Evolutionary conservation across 1,140 invertebrate genomes (phyloP).

Genomic region (Lordiphosa stackelbergi): DNA sequence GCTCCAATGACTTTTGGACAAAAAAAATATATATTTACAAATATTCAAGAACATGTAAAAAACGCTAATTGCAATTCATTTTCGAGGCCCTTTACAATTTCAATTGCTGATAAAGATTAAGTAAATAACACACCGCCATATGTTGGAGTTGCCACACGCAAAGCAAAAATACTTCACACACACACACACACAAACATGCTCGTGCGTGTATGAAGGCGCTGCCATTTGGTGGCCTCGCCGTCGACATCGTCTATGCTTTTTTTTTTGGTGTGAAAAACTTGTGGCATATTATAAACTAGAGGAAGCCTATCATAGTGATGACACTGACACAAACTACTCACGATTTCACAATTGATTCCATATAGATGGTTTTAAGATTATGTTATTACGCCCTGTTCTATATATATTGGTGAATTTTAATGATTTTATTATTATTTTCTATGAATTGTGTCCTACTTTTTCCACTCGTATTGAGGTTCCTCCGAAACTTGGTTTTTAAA

Average conservation of each 20-base stretch:
- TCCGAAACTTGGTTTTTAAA: no score
- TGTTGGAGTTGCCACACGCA: slow-evolving; percentile 71
- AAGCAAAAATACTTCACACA: slow-evolving; percentile 40
- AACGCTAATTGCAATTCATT: slow-evolving; percentile 11
- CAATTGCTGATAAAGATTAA: slow-evolving; percentile 24
- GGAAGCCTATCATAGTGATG: slow-evolving; percentile 17
- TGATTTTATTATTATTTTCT: no score
- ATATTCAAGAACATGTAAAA: not conserved
- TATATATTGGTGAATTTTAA: no score
- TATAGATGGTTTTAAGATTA: no score
- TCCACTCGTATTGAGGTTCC: no score
- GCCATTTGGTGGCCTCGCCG: slow-evolving; percentile 57
- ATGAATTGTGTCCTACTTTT: no score
- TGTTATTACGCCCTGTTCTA: no score
- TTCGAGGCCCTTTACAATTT: slow-evolving; percentile 27
- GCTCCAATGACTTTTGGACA: slow-evolving; percentile 57
- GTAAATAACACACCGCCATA: slow-evolving; percentile 44
- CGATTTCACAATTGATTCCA: no score
- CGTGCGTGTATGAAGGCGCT: slow-evolving; percentile 43
- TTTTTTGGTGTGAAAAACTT: slow-evolving; percentile 68
- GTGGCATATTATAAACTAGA: slow-evolving; percentile 43
- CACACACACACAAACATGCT: slow-evolving; percentile 2
- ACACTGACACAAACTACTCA: not conserved
- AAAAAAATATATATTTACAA: not conserved
- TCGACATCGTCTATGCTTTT: slow-evolving; percentile 37